Base-by-base conservation (phyloP, 2,113 vertebrate species). In the Probosciger aterrimus region DNA sequence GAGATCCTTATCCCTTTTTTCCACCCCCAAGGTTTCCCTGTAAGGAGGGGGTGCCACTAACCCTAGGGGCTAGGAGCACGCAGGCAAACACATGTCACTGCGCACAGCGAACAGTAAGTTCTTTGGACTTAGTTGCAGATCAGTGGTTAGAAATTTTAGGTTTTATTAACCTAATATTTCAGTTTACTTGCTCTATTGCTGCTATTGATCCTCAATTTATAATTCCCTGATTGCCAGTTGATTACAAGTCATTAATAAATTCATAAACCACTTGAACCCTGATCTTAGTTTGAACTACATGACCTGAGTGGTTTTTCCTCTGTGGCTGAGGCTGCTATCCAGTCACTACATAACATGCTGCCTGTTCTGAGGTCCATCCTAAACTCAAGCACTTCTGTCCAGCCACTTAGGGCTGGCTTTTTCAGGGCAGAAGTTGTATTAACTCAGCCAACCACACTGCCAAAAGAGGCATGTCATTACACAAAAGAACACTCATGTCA, bases 291-390 rank as follows among this genome's bases (percentile, higher is more conserved):
- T 35, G 37, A 75, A 46, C 8, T 43, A 24, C 39, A 68, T 44
- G 15, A 78, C 44, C 3, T 1, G 23, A 35, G 14, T 4, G 1
- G 1, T 47, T 76, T 52, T 65, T 18, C 14, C 19, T 47, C 31
- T 22, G 49, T 0, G 1, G 30, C 5, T 0, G 1, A 79, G 39
- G 22, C 46, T 79, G 23, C n/a, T 55, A 24, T 9, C 13, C 25
- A 53, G 44, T 22, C 31, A 67, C 18, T 11, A 43, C 15, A 49
- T 23, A 53, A 14, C 28, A 52, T 14, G 18, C 1, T 2, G 0
- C 6, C 20, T 52, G 8, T 44, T 86, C 14, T 17, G 39, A 70
- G 14, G 31, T 63, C n/a, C 17, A 52, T 10, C 7, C 17, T 67
- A 44, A 73, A 19, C 5, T 25, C 37, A 64, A 50, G 20, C 9